These are phyloP conservation scores for Menidia beryllina DNA, from an alignment of 2,113 vertebrate species.

Conservation along the genomic window DNA sequence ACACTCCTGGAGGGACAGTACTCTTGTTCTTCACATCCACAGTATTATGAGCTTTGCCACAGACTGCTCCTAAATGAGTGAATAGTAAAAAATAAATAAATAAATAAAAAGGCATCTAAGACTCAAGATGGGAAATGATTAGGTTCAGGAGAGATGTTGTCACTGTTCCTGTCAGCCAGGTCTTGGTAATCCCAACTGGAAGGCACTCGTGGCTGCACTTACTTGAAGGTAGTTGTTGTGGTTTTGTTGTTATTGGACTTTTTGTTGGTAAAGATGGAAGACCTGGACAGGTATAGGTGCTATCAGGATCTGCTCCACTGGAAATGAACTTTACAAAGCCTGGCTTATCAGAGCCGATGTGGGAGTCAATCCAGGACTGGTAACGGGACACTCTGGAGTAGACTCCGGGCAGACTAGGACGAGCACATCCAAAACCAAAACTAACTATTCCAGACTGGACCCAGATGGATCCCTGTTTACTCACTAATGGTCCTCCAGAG, in stretches of 20 bases:
- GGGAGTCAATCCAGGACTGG: slow-evolving; percentile 83
- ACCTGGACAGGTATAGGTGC: slow-evolving; percentile 38
- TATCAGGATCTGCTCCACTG: slow-evolving; percentile 54
- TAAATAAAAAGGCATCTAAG: too few species aligned
- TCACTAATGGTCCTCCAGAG: slow-evolving; percentile 88
- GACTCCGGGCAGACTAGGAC: slow-evolving; percentile 86
- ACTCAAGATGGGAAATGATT: too few species aligned
- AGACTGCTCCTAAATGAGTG: too few species aligned
- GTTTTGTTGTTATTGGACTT: background rate
- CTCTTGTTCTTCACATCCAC: too few species aligned
- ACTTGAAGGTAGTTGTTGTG: slow-evolving; percentile 11
- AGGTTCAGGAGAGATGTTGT: too few species aligned
- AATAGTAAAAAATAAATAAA: too few species aligned
- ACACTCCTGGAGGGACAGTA: too few species aligned
- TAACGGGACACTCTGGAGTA: slow-evolving; percentile 86
- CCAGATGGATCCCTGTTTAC: slow-evolving; percentile 80
- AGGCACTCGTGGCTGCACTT: background rate
- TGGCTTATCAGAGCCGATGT: slow-evolving; percentile 44
- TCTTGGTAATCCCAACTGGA: too few species aligned
- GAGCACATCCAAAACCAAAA: slow-evolving; percentile 87
- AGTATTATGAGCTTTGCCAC: too few species aligned
- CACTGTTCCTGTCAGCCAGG: too few species aligned
- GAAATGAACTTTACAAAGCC: slow-evolving; percentile 68
- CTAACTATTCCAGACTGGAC: slow-evolving; percentile 88
- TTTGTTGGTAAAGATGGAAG: background rate